Percentiles rank a stretch among this genome's conserved stretches.
Evolutionary conservation across 2,888 invertebrate species (phyloP).

Genomic region (Zygaena filipendulae): DNA sequence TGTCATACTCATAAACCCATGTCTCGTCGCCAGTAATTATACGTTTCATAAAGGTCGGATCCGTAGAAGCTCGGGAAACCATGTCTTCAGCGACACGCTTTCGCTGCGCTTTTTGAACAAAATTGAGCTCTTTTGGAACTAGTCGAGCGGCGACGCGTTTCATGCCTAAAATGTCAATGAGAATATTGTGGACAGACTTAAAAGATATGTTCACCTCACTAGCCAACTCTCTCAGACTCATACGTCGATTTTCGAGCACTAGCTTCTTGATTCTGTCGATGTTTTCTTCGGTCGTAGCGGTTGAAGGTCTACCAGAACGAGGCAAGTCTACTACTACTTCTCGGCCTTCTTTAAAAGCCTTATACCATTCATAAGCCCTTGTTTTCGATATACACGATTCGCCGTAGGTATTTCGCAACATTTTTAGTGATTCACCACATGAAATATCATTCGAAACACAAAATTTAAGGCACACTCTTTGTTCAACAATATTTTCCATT

Average conservation of each 20-base stretch:
- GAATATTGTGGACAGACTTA: constrained; percentile 7
- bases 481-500: neutral
- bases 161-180: constrained; percentile 18
- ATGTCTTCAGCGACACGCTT: constrained; percentile 13
- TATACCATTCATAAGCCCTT: constrained; percentile 4
- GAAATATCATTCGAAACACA: neutral
- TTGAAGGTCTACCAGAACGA: constrained; percentile 10
- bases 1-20: constrained; percentile 13
- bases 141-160: constrained; percentile 18
- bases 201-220: constrained; percentile 1
- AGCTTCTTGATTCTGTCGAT: constrained; percentile 14
- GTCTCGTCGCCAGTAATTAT: constrained; percentile 18
- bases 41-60: constrained; percentile 10
- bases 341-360: constrained; percentile 15
- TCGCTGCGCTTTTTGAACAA: constrained; percentile 15
- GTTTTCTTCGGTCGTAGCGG: constrained; percentile 13
- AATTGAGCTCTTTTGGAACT: constrained; percentile 18
- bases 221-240: constrained; percentile 14
- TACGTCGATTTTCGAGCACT: constrained; percentile 12
- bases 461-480: neutral
- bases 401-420: neutral
- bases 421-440: neutral
- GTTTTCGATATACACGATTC: constrained; percentile 2
- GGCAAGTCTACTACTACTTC: constrained; percentile 16
- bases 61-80: constrained; percentile 8